Percentiles rank a stretch among this genome's conserved stretches.
Conservation (phyloP, 2,888 invertebrate genomes). For the Torymus aiolomorphi region DNA sequence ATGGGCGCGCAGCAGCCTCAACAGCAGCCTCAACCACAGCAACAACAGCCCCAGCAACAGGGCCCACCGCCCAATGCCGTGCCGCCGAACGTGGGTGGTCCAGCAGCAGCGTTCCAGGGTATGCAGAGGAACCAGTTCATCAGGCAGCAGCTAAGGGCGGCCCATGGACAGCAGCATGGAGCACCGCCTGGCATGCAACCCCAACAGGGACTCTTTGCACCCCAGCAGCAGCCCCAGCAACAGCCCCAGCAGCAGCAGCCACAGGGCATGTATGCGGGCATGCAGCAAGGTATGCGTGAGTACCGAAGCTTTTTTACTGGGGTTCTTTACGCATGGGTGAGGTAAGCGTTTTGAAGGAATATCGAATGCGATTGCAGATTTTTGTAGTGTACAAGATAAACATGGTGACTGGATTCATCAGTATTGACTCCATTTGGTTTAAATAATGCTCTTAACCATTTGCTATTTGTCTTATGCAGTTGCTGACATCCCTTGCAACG, state of each 20-base stretch:
- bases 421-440: too few species aligned
- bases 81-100: constrained; percentile 69
- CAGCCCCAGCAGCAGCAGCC: constrained; percentile 73
- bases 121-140: constrained; percentile 76
- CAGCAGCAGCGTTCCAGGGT: constrained; percentile 71
- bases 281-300: constrained; percentile 77
- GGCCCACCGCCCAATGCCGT: constrained; percentile 55
- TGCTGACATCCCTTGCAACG: too few species aligned
- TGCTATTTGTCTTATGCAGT: too few species aligned
- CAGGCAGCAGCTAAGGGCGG: constrained; percentile 72
- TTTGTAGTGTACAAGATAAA: too few species aligned
- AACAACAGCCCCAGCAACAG: constrained; percentile 66
- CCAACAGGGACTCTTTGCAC: constrained; percentile 73
- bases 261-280: constrained; percentile 78
- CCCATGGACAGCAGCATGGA: constrained; percentile 76
- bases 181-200: constrained; percentile 42
- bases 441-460: too few species aligned
- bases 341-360: too few species aligned
- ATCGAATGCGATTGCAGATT: too few species aligned
- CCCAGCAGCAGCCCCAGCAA: constrained; percentile 63
- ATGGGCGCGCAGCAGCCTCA: constrained; percentile 72
- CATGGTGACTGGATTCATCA: too few species aligned
- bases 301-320: too few species aligned
- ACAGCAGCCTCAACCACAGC: constrained; percentile 67
- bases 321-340: too few species aligned